phyloP scores from a whole-genome alignment of 1,140 invertebrate species.

The Heterodera carotae region DNA sequence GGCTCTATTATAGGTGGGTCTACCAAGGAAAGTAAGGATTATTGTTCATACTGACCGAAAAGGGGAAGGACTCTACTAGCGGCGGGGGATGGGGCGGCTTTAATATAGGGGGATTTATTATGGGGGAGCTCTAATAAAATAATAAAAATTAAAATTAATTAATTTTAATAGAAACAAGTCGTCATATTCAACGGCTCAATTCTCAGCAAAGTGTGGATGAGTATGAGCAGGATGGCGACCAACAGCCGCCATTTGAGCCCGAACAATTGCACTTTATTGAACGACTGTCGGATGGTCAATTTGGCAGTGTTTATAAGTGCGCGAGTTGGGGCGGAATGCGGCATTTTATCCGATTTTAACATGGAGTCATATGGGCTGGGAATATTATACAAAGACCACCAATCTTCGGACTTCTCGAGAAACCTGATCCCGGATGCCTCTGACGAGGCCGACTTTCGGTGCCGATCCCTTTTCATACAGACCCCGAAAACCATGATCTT shows the following conservation, averaged over 20 bases:
- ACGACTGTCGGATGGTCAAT: slow-evolving; percentile 65
- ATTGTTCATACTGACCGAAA: too few relatives aligned
- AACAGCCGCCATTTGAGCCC: slow-evolving; percentile 30
- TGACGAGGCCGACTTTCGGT: too few relatives aligned
- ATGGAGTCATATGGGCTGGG: neutral
- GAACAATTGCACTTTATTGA: slow-evolving; percentile 61
- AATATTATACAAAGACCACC: neutral
- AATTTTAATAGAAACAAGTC: neutral
- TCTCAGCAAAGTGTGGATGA: neutral
- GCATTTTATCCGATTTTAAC: neutral
- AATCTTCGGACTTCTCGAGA: neutral
- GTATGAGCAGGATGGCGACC: neutral
- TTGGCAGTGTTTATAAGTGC: slow-evolving; percentile 65
- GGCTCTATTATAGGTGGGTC: too few relatives aligned
- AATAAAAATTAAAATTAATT: neutral
- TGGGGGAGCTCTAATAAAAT: too few relatives aligned
- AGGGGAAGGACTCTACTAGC: too few relatives aligned
- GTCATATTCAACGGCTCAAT: neutral
- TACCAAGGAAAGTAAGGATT: too few relatives aligned
- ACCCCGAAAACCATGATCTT: too few relatives aligned
- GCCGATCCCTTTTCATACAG: too few relatives aligned
- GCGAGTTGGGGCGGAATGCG: neutral
- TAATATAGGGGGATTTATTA: too few relatives aligned
- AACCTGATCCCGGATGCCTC: too few relatives aligned
- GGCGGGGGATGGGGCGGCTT: too few relatives aligned